Conservation (phyloP, 2,113 vertebrate species). For the Sorex fumeus region DNA sequence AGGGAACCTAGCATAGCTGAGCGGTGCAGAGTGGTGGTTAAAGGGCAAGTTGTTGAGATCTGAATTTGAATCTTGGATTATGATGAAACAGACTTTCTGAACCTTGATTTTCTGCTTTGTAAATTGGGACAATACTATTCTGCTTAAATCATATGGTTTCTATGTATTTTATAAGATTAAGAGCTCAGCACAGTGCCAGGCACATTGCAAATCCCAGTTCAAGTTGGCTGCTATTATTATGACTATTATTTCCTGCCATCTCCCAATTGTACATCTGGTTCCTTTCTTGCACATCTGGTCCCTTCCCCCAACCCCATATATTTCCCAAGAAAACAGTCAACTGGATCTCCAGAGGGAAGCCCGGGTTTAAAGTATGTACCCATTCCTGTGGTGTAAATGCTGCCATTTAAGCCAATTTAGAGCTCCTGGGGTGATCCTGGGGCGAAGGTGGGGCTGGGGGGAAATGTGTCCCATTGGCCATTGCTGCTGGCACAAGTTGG, state of each 20-base stretch:
- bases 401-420: background rate
- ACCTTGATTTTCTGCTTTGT: background rate
- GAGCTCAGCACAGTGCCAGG: background rate
- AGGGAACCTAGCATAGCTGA: background rate
- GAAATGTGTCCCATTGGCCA: background rate
- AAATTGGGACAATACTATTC: background rate
- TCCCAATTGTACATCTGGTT: conserved; percentile 55
- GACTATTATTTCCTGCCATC: background rate
- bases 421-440: background rate
- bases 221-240: background rate
- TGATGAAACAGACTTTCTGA: background rate
- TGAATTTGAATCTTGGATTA: background rate
- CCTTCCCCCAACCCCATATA: too few species aligned
- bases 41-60: background rate
- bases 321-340: background rate
- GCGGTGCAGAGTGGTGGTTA: background rate
- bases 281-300: conserved; percentile 56
- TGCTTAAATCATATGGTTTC: background rate
- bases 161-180: background rate
- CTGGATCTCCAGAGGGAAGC: background rate
- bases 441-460: background rate
- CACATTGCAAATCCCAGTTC: background rate
- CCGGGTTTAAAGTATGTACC: background rate
- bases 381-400: background rate
- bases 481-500: too few species aligned